A percentile compares a stretch with the other conserved stretches of the same genome.
phyloP scores from a whole-genome alignment of 2,113 vertebrate genomes.

The Passer domesticus region DNA sequence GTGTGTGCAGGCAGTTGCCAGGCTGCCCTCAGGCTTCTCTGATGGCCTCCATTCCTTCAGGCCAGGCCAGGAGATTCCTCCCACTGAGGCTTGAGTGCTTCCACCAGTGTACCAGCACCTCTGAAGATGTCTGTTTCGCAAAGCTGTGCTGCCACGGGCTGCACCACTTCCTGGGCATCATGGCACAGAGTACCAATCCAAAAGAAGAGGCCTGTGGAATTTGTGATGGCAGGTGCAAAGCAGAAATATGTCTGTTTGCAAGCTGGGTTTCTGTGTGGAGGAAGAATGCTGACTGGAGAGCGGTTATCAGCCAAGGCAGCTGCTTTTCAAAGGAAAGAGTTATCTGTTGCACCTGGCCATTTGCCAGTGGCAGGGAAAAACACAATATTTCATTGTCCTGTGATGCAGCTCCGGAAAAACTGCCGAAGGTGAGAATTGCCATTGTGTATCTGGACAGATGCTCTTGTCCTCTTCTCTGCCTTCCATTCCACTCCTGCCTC shows the following conservation, averaged over 20 bases:
- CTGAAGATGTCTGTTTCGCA: background rate
- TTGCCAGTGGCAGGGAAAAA: background rate
- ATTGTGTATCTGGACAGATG: background rate
- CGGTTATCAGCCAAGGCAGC: background rate
- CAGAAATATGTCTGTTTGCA: fast-evolving
- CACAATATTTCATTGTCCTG: background rate
- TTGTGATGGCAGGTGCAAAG: background rate
- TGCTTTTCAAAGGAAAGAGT: background rate
- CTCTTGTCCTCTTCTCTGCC: background rate
- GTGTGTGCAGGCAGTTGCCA: fast-evolving
- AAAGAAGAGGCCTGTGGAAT: background rate
- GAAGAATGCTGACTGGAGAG: background rate
- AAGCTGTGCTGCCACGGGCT: background rate
- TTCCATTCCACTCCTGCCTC: background rate
- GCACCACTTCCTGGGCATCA: background rate
- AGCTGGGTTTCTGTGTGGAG: background rate
- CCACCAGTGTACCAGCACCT: background rate
- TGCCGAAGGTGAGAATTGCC: background rate
- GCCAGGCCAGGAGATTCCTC: background rate
- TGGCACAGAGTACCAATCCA: background rate
- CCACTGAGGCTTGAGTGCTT: background rate
- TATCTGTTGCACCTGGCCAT: background rate
- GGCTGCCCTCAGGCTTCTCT: background rate
- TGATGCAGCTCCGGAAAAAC: background rate
- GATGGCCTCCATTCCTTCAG: background rate